Base-by-base conservation (phyloP, 1,140 invertebrate genomes). In the Hetaerina americana region DNA sequence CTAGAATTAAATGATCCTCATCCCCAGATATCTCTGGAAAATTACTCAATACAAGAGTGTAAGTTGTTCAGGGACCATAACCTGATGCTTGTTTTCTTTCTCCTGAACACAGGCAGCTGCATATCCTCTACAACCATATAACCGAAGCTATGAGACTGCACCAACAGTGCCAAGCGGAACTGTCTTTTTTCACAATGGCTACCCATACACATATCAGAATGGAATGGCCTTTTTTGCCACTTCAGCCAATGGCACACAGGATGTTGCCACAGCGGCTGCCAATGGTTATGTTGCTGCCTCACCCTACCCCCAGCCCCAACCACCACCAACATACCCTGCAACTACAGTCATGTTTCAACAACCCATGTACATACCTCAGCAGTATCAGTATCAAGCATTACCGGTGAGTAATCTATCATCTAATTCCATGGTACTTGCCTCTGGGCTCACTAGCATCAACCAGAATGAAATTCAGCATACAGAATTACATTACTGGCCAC, bases 131-230 rank as follows among this genome's bases (percentile, higher is more conserved):
- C 49, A 27, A 27, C 26, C 24, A 49, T 40, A 22, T 27, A 74
- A 66, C 31, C 27, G 40, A 27, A 26, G n/a, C 22, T 66, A 31
- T 27, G 71, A 40, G n/a, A 40, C 18, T 66, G n/a, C 25, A 49
- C 72, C 68, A 24, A 15, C 75, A 25, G 73, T 80, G 66, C 77
- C 78, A 28, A 78, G 78, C 28, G 80, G 80, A 31, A 78, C 80
- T 70, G 77, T 83, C 27, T 74, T 82, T 70, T 82, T 80, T 67
- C 77, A 80, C 69, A 82, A 82, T 78, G 81, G 82, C 27, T 77
- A 82, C 68, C 82, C 81, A 12, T 82, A 80, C 69, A 81, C 81
- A n/a, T 81, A 82, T 74, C 81, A 82, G 66, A 82, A 82, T 79
- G 81, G 80, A 40, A 79, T 82, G 76, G 80, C 82, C 6, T 78